phyloP scores from a whole-genome alignment of 2,888 invertebrate genomes.

The Hemicrepidius hirtus region DNA sequence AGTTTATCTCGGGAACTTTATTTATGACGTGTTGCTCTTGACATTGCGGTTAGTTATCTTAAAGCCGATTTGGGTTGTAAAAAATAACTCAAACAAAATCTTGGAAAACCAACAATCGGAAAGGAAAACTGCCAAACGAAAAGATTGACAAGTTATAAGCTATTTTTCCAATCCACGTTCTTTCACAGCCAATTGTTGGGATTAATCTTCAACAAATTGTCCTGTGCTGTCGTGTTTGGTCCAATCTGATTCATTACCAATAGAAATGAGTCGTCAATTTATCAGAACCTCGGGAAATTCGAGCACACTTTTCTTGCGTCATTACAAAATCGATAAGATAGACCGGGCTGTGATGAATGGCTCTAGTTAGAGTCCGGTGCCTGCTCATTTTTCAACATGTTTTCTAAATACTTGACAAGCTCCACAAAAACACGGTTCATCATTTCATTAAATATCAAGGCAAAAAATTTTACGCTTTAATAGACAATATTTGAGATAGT shows the following conservation, averaged over 20 bases:
- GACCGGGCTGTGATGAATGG: constrained; percentile 19
- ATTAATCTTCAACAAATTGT: constrained; percentile 23
- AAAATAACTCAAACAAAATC: background rate
- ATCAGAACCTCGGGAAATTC: constrained; percentile 18
- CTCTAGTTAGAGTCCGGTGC: constrained; percentile 12
- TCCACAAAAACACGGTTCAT: constrained; percentile 21
- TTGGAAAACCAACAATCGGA: no score
- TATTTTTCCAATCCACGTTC: background rate
- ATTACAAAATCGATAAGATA: constrained; percentile 8
- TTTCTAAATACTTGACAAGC: constrained; percentile 18
- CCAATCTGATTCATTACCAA: constrained; percentile 18
- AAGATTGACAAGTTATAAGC: background rate
- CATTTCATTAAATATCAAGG: constrained; percentile 18
- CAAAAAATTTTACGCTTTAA: background rate
- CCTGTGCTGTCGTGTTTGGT: constrained; percentile 4
- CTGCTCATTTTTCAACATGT: constrained; percentile 22
- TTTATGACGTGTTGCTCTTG: no score
- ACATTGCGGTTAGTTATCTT: background rate
- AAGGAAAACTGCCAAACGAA: background rate
- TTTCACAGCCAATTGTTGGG: constrained; percentile 11
- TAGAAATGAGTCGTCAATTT: constrained; percentile 19
- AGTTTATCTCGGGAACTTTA: no score
- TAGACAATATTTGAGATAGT: background rate
- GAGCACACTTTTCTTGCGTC: constrained; percentile 11
- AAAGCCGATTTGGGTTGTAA: constrained; percentile 3